Conservation (phyloP, 30 jellyfish, hydroid and myxozoan species). For the Nemopilema nomurai region DNA sequence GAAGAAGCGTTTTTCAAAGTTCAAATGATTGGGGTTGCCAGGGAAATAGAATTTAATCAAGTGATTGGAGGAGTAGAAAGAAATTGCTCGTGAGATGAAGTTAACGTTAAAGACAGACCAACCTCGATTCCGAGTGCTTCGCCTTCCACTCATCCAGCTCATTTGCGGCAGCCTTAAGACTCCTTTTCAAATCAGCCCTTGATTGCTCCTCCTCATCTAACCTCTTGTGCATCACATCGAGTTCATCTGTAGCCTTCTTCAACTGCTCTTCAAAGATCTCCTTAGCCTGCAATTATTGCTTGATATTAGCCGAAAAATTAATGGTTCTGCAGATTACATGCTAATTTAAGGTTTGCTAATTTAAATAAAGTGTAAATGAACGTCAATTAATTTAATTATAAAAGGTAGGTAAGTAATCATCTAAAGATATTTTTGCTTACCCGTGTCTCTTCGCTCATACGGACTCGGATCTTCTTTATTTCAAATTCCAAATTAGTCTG, state of each 20-base stretch:
- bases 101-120: neutral
- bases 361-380: too few relatives aligned
- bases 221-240: constrained; percentile 57
- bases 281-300: constrained; percentile 26
- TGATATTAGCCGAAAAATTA: too few relatives aligned
- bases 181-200: constrained; percentile 45
- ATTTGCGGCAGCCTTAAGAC: constrained; percentile 50
- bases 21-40: too few relatives aligned
- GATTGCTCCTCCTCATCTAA: constrained; percentile 53
- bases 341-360: too few relatives aligned
- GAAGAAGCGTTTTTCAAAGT: too few relatives aligned
- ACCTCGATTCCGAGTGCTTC: constrained; percentile 22
- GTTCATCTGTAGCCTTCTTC: constrained; percentile 42
- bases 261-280: constrained; percentile 55
- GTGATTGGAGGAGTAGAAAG: too few relatives aligned
- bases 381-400: too few relatives aligned
- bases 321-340: too few relatives aligned
- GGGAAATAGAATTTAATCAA: too few relatives aligned
- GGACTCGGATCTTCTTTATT: constrained; percentile 50
- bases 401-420: too few relatives aligned
- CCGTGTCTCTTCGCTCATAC: constrained; percentile 57
- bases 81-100: too few relatives aligned
- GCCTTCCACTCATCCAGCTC: constrained; percentile 57
- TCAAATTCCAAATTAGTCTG: constrained; percentile 49
- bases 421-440: neutral